Conservation (phyloP, 2,113 vertebrate genomes). For the Shinisaurus crocodilurus region DNA sequence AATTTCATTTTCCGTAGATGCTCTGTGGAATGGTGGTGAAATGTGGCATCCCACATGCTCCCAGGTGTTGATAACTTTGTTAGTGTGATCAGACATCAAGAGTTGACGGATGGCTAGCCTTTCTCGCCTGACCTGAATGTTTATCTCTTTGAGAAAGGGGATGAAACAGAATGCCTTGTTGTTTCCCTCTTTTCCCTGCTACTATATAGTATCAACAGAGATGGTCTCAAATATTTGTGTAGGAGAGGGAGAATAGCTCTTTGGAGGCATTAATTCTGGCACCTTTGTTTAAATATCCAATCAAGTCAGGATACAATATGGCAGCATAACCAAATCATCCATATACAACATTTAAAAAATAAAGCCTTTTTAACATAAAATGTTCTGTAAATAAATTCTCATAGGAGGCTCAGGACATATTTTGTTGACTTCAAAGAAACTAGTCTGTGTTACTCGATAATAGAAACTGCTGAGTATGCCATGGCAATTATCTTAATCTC, state of each 20-base stretch:
- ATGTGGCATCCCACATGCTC: constrained; percentile 14
- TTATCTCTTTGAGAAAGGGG: background rate
- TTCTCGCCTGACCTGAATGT: constrained; percentile 6
- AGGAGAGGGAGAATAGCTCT: background rate
- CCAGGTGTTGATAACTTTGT: background rate
- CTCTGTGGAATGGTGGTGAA: background rate
- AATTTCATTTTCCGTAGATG: constrained; percentile 2
- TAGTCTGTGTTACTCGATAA: background rate
- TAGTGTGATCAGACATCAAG: background rate
- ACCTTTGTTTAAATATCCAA: background rate
- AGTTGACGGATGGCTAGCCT: background rate
- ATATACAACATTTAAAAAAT: background rate
- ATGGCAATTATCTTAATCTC: background rate
- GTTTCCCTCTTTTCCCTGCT: background rate
- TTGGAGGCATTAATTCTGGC: background rate
- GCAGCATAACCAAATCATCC: background rate
- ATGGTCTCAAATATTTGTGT: background rate
- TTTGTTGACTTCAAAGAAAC: background rate
- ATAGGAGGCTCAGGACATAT: background rate
- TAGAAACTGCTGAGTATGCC: background rate
- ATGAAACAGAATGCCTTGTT: background rate
- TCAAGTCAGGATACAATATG: background rate
- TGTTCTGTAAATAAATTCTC: background rate
- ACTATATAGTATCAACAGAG: background rate
- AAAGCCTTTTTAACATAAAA: background rate